Evolutionary conservation across 1,140 invertebrate genomes (phyloP).

Genomic region (Helicoverpa armigera): DNA sequence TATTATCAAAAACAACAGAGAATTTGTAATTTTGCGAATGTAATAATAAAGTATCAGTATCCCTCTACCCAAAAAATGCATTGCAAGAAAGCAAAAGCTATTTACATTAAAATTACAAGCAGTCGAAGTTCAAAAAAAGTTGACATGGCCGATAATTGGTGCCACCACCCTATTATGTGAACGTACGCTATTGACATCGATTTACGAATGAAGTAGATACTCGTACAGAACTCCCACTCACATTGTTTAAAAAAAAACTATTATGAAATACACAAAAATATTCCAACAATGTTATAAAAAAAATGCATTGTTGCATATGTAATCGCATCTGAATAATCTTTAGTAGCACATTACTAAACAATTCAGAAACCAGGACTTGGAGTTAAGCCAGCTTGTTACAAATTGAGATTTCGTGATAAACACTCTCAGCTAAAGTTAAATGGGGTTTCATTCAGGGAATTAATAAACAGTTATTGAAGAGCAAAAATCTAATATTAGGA

Average conservation of each 20-base stretch:
- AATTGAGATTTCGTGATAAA: slow-evolving; percentile 1
- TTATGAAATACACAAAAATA: too few relatives aligned
- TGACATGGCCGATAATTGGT: too few relatives aligned
- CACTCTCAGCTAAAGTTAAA: neutral
- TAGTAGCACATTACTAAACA: neutral
- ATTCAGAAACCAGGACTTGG: slow-evolving; percentile 1
- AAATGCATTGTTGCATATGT: neutral
- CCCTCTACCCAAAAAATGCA: too few relatives aligned
- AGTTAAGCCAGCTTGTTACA: neutral
- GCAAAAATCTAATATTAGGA: too few relatives aligned
- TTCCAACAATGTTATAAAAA: neutral
- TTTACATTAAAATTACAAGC: too few relatives aligned
- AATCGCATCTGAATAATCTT: neutral
- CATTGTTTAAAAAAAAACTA: neutral
- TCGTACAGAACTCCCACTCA: neutral
- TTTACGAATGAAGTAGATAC: neutral
- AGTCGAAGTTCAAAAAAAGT: too few relatives aligned
- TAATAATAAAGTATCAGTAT: too few relatives aligned
- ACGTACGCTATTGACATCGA: neutral
- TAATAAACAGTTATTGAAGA: neutral
- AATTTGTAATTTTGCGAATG: too few relatives aligned
- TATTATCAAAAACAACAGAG: too few relatives aligned
- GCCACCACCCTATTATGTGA: neutral
- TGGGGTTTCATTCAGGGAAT: neutral
- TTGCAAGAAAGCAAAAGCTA: too few relatives aligned